Base-by-base conservation (phyloP, 2,888 invertebrate species). In the Drosophila cognata region DNA sequence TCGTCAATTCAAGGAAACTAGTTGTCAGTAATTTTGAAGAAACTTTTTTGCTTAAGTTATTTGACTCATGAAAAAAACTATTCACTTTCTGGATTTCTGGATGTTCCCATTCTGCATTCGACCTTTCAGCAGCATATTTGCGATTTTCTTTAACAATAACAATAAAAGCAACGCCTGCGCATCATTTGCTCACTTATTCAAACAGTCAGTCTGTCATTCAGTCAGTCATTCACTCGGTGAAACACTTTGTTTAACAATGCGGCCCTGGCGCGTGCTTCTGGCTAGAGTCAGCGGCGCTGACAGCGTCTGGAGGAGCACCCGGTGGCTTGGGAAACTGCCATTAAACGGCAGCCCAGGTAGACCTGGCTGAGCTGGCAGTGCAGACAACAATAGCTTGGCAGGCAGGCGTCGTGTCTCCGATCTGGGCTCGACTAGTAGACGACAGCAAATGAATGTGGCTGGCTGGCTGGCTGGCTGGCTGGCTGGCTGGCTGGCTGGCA, bases 261-360 rank as follows among this genome's bases (percentile, higher is more conserved):
- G 59, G 53, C 73, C 21, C 71, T 69, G 89, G 89, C 89, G 81
- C 84, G 89, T 84, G 84, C 84, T 86, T 71, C 68, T 86, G 83
- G 77, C 68, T 51, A 41, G 29, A 57, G 41, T 38, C 50, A 69
- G 57, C 63, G 75, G 78, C 71, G 75, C 61, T 78, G 78, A 66
- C 84, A 74, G 84, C 51, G 71, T 33, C 36, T 50, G 53, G 50
- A 52, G 71, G 63, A 85, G 74, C 77, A 71, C 63, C 66, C 61
- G 58, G 71, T 80, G 46, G 46, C 46, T 46, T 67, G 29, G 52
- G 63, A 55, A 25, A 25, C 46, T 8, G 16, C 55, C 63, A 76
- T 77, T 70, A 79, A 80, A 80, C 80, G 66, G 84, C 89, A 84
- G 84, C 73, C 56, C 68, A 50, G 74, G 84, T 87, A 75, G 84